Base-by-base conservation (phyloP, 2,113 vertebrate genomes). In the Gymnogyps californianus region DNA sequence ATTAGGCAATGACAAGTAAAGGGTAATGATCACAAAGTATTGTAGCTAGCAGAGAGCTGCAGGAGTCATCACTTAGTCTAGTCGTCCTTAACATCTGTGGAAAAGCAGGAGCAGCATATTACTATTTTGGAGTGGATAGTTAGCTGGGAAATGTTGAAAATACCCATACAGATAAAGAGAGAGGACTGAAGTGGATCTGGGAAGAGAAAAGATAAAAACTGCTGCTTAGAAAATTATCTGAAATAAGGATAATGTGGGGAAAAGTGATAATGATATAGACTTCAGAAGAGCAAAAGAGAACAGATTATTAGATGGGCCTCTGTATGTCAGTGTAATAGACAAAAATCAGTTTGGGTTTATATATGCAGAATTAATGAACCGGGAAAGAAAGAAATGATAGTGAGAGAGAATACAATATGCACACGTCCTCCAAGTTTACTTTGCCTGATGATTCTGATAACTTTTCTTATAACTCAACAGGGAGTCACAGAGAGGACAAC, bases 161-260 rank as follows among this genome's bases (percentile, higher is more conserved):
- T 76, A 71, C 5, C 58, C 52, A 47, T 24, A 62, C 7, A 75
- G 83, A 85, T 66, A 77, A 65, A 87, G 34, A 59, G 55, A 54
- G 38, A 85, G 5, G 14, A 36, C 21, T 66, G n/a, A 52, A 91
- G 65, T 51, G 29, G n/a, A 40, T 85, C 57, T 80, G 38, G 67
- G 61, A 58, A 75, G 34, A 74, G 34, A 64, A 87, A 84, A 91
- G 83, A 90, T 82, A 82, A 93, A 79, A 95, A 65, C 36, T 74
- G 46, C 66, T 85, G 74, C 91, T 80, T 57, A 57, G 58, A 94
- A 91, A 94, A 91, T 93, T 82, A 66, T 77, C 87, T 91, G 87
- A 93, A 97, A 80, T 11, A 77, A 65, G 42, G 82, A 49, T 79
- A 94, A 58, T 46, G 46, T 70, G 81, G 36, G n/a, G 77, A 20